Evolutionary conservation across 2,888 invertebrate species (phyloP), one percentile per base, ranked within the genome.

Genomic region (Cheilosia impressa): DNA sequence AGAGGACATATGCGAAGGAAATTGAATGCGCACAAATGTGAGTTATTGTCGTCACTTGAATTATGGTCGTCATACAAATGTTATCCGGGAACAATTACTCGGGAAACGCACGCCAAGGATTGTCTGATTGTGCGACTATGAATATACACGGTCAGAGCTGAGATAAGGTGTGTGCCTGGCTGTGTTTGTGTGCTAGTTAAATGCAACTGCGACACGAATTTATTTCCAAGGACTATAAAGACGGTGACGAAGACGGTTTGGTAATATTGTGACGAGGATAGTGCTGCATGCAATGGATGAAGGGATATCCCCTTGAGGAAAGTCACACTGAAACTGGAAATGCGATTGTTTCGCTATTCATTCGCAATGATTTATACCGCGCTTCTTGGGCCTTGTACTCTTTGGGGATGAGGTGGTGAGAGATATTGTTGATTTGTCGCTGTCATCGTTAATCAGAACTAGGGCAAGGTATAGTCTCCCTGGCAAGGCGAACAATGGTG

Each of bases 11-110:
- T 81, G 81, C 62, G 66, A 68, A 77, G 85, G 85, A 85, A 81
- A 85, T 85, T 81, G 76, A 85, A 85, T 81, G 80, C 81, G 81
- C 81, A 81, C 80, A 85, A 81, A 85, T 81, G 81, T 85, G 85
- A 85, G 72, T 81, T 85, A 85, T 81, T 85, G 85, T 77, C 77
- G 85, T 85, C 85, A 85, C 85, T 85, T 81, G 85, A 85, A 58
- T 85, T 85, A 85, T 85, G 76, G 81, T 85, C 81, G 81, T 85
- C 81, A 85, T 85, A 85, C 81, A 81, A 85, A 81, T 81, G 85
- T 85, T 85, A 81, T 85, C 81, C 81, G 66, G 76, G 76, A 38
- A 81, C 81, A 81, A 85, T 85, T 85, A 77, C 71, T 68, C 65
- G 77, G 85, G 69, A 81, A 85, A 77, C 85, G 76, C 81, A 85